A percentile compares a stretch with the other conserved stretches of the same genome.
These are phyloP conservation scores for Bradypus variegatus DNA, from an alignment of 2,797 vertebrate genomes.

Conservation along the genomic window DNA sequence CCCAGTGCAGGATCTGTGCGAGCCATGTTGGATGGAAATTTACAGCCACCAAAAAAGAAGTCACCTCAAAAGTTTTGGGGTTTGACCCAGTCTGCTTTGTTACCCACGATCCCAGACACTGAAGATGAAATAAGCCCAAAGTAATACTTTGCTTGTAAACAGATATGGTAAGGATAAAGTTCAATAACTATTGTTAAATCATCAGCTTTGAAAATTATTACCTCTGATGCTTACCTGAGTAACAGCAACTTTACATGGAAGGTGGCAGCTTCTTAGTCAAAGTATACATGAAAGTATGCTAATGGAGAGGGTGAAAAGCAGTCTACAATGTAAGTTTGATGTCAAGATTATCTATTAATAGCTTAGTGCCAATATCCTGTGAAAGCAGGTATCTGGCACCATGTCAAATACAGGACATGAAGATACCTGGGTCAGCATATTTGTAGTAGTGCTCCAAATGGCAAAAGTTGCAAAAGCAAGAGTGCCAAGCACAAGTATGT, in stretches of 20 bases:
- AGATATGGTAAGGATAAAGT: neutral
- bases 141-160: slow-evolving; percentile 89
- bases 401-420: neutral
- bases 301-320: slow-evolving; percentile 1
- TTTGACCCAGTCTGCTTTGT: slow-evolving; percentile 92
- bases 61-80: slow-evolving; percentile 96
- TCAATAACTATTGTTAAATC: slow-evolving; percentile 17
- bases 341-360: neutral
- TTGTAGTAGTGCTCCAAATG: neutral
- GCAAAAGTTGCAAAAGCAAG: neutral
- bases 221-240: slow-evolving; percentile 52
- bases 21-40: slow-evolving; percentile 99
- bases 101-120: slow-evolving; percentile 87
- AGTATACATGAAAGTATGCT: neutral
- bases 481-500: neutral
- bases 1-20: slow-evolving; percentile 88
- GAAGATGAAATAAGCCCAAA: slow-evolving; percentile 78
- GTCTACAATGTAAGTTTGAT: neutral
- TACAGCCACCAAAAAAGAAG: slow-evolving; percentile 90
- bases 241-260: slow-evolving; percentile 1
- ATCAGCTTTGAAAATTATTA: slow-evolving; percentile 41
- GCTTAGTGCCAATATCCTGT: neutral
- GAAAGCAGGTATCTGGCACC: neutral
- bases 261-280: neutral
- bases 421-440: neutral